Evolutionary conservation across 2,888 invertebrate species (phyloP), one percentile per base, ranked within the genome.

Genomic region (Orthonevra nobilis): DNA sequence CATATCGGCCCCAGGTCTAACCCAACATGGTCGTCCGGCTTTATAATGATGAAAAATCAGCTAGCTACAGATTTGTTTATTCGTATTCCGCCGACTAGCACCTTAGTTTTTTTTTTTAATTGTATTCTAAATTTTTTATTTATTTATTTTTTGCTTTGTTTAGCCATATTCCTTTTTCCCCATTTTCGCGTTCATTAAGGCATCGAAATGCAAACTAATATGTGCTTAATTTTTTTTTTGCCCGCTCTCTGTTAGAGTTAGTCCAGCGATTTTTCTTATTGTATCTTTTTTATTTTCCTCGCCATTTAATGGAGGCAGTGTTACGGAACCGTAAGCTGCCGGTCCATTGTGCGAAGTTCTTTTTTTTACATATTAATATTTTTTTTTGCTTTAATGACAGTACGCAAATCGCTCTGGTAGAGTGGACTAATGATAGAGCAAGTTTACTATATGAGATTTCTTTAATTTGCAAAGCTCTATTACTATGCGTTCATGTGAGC

Each of bases 241-340:
- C n/a, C 5, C 20, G 26, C 54, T 69, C n/a, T 68, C 50, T 50
- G 58, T 54, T 40, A 46, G 40, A 54, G 54, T 38, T 52, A 60
- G 66, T 68, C 52, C 52, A n/a, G 69, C 50, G 60, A 14, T 66
- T 17, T 52, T 46, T 40, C n/a, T n/a, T n/a, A n/a, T n/a, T n/a
- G n/a, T 26, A 17, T 32, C 15, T 38, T 23, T 20, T 10, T 44
- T 20, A n/a, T 19, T 44, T 54, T 54, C 10, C 46, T 20, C 42
- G 46, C n/a, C 77, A 66, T 56, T 79, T 79, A 73, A 61, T 61
- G 68, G 54, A 73, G 34, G 60, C 79, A 79, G 79, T 79, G 79
- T 79, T 73, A 73, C 79, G 79, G 79, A 79, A 79, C 79, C 79
- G 48, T 79, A 73, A 61, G 66, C 79, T 79, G 73, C 73, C 68